These are phyloP conservation scores for Odontesthes bonariensis DNA, from an alignment of 2,113 vertebrate species.

Conservation along the genomic window DNA sequence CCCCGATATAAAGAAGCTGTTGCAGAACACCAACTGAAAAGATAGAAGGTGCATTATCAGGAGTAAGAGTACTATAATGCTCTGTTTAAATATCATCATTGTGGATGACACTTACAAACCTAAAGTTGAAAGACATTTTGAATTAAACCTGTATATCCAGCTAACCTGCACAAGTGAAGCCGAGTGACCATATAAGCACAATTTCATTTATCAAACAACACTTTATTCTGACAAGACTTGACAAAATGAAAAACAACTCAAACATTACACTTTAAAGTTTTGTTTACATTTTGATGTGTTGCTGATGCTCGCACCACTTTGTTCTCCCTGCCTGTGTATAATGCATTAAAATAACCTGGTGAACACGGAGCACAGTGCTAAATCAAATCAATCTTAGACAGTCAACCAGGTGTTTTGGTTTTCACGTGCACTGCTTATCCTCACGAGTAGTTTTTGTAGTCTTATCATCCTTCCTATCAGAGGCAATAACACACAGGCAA, in stretches of 20 bases:
- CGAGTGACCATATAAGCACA: neutral
- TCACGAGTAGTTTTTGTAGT: constrained; percentile 27
- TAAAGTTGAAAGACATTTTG: no score
- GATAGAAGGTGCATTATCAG: no score
- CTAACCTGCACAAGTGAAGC: neutral
- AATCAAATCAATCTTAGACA: neutral
- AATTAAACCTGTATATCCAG: neutral
- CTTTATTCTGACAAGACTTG: constrained; percentile 63
- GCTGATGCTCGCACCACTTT: constrained; percentile 2
- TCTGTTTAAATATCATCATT: no score
- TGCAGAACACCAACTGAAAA: no score
- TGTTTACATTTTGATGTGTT: constrained; percentile 3
- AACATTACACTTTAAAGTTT: constrained; percentile 15
- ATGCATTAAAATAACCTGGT: neutral
- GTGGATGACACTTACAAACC: no score
- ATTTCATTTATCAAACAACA: constrained; percentile 29
- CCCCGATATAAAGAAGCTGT: no score
- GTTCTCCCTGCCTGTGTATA: constrained; percentile 7
- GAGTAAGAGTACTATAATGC: neutral
- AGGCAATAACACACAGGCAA: neutral
- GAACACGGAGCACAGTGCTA: neutral
- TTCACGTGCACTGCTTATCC: constrained; percentile 1
- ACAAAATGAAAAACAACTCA: constrained; percentile 30
- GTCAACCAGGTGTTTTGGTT: neutral
- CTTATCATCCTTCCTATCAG: neutral